Base-by-base conservation (phyloP, 2,888 invertebrate species). In the Latrodectus hesperus region DNA sequence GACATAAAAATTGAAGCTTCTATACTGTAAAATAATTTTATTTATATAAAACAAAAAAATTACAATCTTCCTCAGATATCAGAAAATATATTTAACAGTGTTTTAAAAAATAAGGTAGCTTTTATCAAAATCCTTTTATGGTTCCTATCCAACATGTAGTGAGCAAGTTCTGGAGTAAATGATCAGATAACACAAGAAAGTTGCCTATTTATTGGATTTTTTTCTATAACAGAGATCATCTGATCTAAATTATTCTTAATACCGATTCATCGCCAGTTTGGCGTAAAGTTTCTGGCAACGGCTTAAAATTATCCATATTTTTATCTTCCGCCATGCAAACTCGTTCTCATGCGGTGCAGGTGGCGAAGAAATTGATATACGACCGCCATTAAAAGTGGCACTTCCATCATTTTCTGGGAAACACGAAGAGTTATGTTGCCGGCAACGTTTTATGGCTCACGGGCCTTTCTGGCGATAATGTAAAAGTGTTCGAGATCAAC, bases 301-400 rank as follows among this genome's bases (percentile, higher is more conserved):
- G 73, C 68, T 85, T 60, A 80, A 79, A 73, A 75, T 60, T 72
- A 67, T 68, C 86, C 76, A 49, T 67, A 49, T 77, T 65, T 76
- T 67, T 49, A 55, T 17, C 74, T 14, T n/a, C 49, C 67, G 8
- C 52, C 72, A 86, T 86, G 86, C 86, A 86, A 86, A 86, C 60
- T 55, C 38, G 55, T 64, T 38, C 38, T 38, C 38, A 38, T 22
- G 26, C 80, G 75, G 64, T 80, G 80, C 80, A 86, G 81, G 86
- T 86, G 86, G 86, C 81, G 74, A 49, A 17, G 86, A 86, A 86
- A 86, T 81, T 86, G 81, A 86, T 86, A 81, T 86, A 81, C 55
- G 81, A 17, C 60, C 14, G 81, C 86, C 86, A 76, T 81, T 86
- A 86, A 81, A 76, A 81, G 67, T 77, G 86, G 86, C 81, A 76